Conservation (phyloP, 2,113 vertebrate species). For the Sminthopsis crassicaudata region DNA sequence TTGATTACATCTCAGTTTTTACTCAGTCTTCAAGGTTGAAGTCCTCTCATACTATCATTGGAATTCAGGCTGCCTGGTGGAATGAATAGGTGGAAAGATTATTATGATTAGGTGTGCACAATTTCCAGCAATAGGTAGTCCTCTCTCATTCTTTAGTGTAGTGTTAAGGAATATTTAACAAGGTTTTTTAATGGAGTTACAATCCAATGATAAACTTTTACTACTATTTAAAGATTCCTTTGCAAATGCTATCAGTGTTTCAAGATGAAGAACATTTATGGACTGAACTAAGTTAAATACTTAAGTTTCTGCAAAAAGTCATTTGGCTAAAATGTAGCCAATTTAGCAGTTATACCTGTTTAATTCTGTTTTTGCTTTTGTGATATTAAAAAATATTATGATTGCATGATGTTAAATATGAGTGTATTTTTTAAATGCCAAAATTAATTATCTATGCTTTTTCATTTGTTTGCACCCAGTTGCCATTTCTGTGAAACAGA, state of each 20-base stretch:
- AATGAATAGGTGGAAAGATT: not conserved
- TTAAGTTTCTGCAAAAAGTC: not conserved
- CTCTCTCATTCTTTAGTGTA: not conserved
- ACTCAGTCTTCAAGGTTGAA: not conserved
- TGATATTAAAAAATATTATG: not conserved
- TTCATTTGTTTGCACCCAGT: conserved; percentile 51
- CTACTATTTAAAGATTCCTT: not conserved
- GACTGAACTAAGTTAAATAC: not conserved
- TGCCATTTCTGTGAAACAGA: conserved; percentile 60
- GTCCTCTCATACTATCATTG: not conserved
- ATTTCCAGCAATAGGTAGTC: not conserved
- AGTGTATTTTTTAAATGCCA: not conserved
- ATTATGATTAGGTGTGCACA: not conserved
- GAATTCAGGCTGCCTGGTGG: not conserved
- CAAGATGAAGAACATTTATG: not conserved
- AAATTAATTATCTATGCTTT: conserved; percentile 21
- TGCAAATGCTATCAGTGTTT: not conserved
- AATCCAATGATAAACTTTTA: not conserved
- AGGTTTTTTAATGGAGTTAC: not conserved
- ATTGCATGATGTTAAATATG: not conserved
- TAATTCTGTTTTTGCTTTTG: not conserved
- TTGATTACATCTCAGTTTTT: not conserved
- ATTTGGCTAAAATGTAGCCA: not conserved
- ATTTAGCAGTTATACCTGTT: not conserved
- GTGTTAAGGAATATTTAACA: not conserved